Evolutionary conservation across 2,797 vertebrate genomes (phyloP), one percentile per base, ranked within the genome.

Genomic region (Pterois miles): DNA sequence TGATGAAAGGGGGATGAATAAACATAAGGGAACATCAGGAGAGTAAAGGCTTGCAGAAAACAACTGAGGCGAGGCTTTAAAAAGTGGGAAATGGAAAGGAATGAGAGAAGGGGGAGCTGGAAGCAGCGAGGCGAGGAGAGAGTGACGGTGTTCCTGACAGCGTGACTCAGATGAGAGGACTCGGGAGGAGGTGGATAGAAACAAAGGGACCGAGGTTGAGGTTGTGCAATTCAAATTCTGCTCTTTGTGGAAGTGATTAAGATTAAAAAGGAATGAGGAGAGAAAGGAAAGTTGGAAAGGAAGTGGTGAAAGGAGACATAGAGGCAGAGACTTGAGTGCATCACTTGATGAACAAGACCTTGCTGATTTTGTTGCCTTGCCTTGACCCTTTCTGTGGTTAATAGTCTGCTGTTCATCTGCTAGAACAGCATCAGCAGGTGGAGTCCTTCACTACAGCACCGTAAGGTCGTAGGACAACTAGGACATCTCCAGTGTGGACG

Each of bases 231-330:
- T 62, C 54, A 60, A 60, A 69, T 71, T 62, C 16, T 34, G 22
- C 25, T 71, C 69, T 60, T 75, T 65, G 60, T 82, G 80, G 73
- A 71, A 82, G 52, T 64, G 71, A 82, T 90, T 77, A 76, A n/a
- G 43, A 65, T 69, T 65, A 62, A 53, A 18, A 58, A 78, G 66
- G 64, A 58, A 62, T 53, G 56, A 62, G 33, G 43, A 71, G 38
- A 68, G 29, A 71, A n/a, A 52, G 10, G 11, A 5, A 50, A 10
- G 23, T 22, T 38, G 34, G 34, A 53, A 71, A 66, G 16, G 54
- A 46, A 62, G 63, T 54, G 31, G 20, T 46, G 29, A 71, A 54
- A 12, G 34, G 33, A 68, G 53, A 7, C 2, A 10, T 18, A 59
- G 27, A 68, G 53, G 4, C 2, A 14, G 22, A 59, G 22, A 56